Conservation (phyloP, 2,797 vertebrate genomes). For the Bufotes viridis region DNA sequence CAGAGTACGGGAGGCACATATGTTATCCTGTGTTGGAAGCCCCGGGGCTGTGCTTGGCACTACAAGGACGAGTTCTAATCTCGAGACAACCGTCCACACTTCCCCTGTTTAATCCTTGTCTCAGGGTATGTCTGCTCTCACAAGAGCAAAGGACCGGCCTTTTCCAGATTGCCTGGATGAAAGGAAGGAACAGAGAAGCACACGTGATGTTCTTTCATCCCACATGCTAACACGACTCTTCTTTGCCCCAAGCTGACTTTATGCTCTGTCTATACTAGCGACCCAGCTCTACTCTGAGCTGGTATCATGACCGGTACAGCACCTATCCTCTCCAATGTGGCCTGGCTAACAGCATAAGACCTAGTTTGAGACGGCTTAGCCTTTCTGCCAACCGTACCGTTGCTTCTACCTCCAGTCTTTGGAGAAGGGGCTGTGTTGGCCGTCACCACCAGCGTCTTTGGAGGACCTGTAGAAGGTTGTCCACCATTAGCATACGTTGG, state of each 20-base stretch:
- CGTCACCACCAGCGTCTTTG: slow-evolving; percentile 95
- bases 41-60: slow-evolving; percentile 62
- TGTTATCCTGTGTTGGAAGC: slow-evolving; percentile 59
- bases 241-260: slow-evolving; percentile 11
- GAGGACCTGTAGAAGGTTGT: slow-evolving; percentile 83
- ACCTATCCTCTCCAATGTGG: slow-evolving; percentile 91
- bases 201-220: slow-evolving; percentile 42
- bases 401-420: slow-evolving; percentile 83
- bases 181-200: slow-evolving; percentile 57
- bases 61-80: slow-evolving; percentile 55
- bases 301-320: slow-evolving; percentile 97
- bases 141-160: slow-evolving; percentile 23
- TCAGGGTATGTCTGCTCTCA: slow-evolving; percentile 35
- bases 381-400: slow-evolving; percentile 85
- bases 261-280: slow-evolving; percentile 81
- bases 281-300: slow-evolving; percentile 93
- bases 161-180: slow-evolving; percentile 47
- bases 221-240: slow-evolving; percentile 48
- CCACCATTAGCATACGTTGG: slow-evolving; percentile 86
- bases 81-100: slow-evolving; percentile 44
- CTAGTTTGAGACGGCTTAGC: slow-evolving; percentile 81
- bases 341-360: slow-evolving; percentile 91
- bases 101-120: slow-evolving; percentile 43
- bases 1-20: slow-evolving; percentile 56
- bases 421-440: slow-evolving; percentile 89